Evolutionary conservation across 2,113 vertebrate species (phyloP).

Genomic region (Macaca nemestrina): DNA sequence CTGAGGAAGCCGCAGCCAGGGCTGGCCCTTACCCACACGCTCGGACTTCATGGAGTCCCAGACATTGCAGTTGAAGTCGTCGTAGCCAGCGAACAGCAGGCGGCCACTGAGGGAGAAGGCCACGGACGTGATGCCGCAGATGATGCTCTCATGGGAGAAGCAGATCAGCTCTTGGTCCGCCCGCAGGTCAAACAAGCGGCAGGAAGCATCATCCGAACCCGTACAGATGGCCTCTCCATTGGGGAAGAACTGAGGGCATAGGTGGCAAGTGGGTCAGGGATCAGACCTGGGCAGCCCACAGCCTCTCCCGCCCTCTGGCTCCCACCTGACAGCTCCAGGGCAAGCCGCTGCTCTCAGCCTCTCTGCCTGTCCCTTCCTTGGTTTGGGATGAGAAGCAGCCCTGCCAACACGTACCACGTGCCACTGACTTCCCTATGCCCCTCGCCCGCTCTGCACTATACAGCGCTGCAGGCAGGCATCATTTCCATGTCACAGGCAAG

Average conservation of each 20-base stretch:
- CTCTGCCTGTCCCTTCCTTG: not conserved
- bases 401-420: accelerated
- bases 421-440: not conserved
- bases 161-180: slow-evolving; percentile 96
- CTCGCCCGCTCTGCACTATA: not conserved
- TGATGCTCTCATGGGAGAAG: slow-evolving; percentile 94
- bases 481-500: not conserved
- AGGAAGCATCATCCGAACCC: slow-evolving; percentile 95
- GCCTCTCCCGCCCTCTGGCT: not conserved
- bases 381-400: not conserved
- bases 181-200: slow-evolving; percentile 95
- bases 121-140: slow-evolving; percentile 96
- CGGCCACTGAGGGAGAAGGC: slow-evolving; percentile 95
- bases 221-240: slow-evolving; percentile 96
- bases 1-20: not conserved
- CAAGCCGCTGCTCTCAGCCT: not conserved
- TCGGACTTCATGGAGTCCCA: slow-evolving; percentile 94
- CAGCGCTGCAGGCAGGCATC: not conserved
- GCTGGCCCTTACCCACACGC: slow-evolving; percentile 88
- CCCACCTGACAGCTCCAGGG: not conserved
- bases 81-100: slow-evolving; percentile 94
- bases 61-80: slow-evolving; percentile 98
- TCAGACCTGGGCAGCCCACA: not conserved
- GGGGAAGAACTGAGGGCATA: slow-evolving; percentile 92
- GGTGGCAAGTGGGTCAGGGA: not conserved